Base-by-base conservation (phyloP, 2,113 vertebrate species). In the Panurus biarmicus region DNA sequence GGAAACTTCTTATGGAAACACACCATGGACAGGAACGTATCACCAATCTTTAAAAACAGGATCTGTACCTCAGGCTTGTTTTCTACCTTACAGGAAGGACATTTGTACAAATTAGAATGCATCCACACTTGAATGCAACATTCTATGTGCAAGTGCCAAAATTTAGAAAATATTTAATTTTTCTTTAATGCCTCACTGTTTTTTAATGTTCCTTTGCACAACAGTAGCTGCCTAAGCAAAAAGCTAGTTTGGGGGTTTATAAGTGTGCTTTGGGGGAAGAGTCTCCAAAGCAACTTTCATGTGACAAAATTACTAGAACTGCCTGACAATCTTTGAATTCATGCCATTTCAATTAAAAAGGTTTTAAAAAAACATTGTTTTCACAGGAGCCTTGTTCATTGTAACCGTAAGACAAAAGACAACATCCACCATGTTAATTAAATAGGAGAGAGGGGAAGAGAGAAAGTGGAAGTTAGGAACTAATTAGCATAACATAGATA, bases 291-390 rank as follows among this genome's bases (percentile, higher is more conserved):
- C 16, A 91, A 67, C 65, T 87, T 93, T 44, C 33, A 70, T 64
- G 17, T 48, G 44, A 70, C 69, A 89, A 87, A 87, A 84, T 90
- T 13, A 73, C 67, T 90, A 64, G 36, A 88, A 94, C 35, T 87
- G 64, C 38, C 47, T 94, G 80, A 84, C 1, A 3, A 36, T 58
- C 23, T 89, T 91, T 93, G 76, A 95, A 86, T 94, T 88, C 44
- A n/a, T 80, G 69, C 86, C 72, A 81, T 93, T 86, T 94, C 65
- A 90, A 94, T 89, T 93, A 36, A 92, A 95, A 92, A n/a, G 19
- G 7, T 62, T 94, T 35, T 5, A 29, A 67, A 88, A 88, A 91
- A 89, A 15, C 38, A 60, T 44, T 22, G n/a, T 90, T 92, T 93
- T 86, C 72, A 92, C 48, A 48, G 23, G n/a, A 93, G 40, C 20